Evolutionary conservation across 1,140 invertebrate species (phyloP).

Genomic region (Drosophila parabipectinata): DNA sequence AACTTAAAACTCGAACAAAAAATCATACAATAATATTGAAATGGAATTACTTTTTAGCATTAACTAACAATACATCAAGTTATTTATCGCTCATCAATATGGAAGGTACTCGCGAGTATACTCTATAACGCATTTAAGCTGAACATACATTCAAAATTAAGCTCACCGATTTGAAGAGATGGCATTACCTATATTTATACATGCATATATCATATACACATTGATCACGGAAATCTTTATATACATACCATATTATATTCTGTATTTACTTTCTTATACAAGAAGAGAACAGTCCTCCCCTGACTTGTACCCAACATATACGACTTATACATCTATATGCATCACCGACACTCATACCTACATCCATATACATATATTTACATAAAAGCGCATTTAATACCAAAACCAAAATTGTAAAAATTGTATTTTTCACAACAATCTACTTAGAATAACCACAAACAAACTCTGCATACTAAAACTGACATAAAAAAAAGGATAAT

Average conservation of each 20-base stretch:
- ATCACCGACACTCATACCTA: conserved; percentile 29
- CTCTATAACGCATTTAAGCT: conserved; percentile 37
- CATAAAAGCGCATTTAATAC: conserved; percentile 48
- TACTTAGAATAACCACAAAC: conserved; percentile 34
- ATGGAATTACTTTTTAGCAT: conserved; percentile 74
- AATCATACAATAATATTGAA: conserved; percentile 73
- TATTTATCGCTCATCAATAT: conserved; percentile 60
- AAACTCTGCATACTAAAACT: conserved; percentile 56
- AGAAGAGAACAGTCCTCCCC: conserved; percentile 39
- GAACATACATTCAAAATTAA: conserved; percentile 75
- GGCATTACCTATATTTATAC: conserved; percentile 60
- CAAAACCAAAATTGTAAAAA: conserved; percentile 51
- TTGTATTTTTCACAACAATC: conserved; percentile 64
- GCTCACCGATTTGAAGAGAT: conserved; percentile 70
- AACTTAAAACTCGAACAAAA: conserved; percentile 29
- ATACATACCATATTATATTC: conserved; percentile 42
- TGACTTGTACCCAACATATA: conserved; percentile 45
- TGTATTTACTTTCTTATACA: conserved; percentile 59
- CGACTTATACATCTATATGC: conserved; percentile 48
- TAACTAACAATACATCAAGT: conserved; percentile 48
- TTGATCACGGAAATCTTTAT: conserved; percentile 25
- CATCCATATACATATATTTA: conserved; percentile 47
- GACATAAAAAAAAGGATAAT: conserved; percentile 39
- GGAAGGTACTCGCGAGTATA: conserved; percentile 31
- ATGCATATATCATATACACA: conserved; percentile 60